Base-by-base conservation (phyloP, 2,113 vertebrate genomes). In the Procavia capensis region DNA sequence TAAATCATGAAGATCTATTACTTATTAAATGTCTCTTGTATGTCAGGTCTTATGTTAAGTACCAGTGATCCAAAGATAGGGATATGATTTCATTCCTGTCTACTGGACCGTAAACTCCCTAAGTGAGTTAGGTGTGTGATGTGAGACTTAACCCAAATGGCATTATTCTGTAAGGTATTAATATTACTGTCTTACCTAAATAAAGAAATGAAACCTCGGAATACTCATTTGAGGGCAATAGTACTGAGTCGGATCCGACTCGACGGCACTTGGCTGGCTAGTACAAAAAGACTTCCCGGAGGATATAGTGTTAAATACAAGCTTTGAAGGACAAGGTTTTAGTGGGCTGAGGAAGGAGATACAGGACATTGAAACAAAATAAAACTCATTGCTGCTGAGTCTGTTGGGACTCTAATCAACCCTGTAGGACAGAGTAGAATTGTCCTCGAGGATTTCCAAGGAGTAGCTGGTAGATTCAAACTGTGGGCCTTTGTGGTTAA, bases 11-110 rank as follows among this genome's bases (percentile, higher is more conserved):
- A 19, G 4, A 63, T 92, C 41, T 95, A 43, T 36, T 29, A 43
- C 79, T 91, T 94, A 63, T 59, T 85, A 39, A 70, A 22, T 90
- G 24, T 81, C 31, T 92, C 81, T 70, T 94, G 41, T 85, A 36
- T 31, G 8, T 54, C 11, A 61, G 17, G 10, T 17, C 31, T 68
- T 79, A 8, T 91, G 64, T 47, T 93, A 72, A 34, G 75, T 85
- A 50, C 20, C n/a, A 64, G 10, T 10, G 29, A 91, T 66, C 34
- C 76, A 93, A 70, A 84, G 24, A 93, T 64, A 31, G 0, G 70
- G 66, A 24, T 54, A 31, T 74, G 27, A 89, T n/a, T 57, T 74
- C 41, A 50, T 81, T 92, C 16, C 43, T 72, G 45, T 24, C 8
- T 80, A 1, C 54, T 87, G 24, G 68, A 34, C 5, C 16, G 64